phyloP scores from a whole-genome alignment of 2,797 vertebrate species.

The Urosaurus nigricauda region DNA sequence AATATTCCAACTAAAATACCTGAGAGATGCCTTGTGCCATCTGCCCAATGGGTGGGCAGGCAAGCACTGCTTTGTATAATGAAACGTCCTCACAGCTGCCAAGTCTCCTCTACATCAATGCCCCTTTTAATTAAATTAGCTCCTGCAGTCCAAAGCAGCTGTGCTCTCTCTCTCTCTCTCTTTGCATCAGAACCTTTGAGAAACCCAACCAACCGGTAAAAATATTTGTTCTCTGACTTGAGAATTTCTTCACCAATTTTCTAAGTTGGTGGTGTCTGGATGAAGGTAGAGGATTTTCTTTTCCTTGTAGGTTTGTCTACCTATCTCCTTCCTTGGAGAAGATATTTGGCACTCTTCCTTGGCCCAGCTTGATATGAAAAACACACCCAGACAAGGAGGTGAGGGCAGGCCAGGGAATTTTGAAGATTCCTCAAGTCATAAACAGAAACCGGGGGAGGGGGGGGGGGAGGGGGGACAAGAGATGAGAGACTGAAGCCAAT shows the following conservation, averaged over 20 bases:
- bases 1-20: background rate
- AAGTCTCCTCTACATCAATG: conserved; percentile 44
- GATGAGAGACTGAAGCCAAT: background rate
- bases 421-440: conserved; percentile 32
- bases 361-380: conserved; percentile 51
- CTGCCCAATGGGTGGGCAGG: background rate
- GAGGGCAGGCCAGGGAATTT: conserved; percentile 43
- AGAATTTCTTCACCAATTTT: conserved; percentile 37
- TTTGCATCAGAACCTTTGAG: conserved; percentile 24
- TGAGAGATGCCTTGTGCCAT: background rate
- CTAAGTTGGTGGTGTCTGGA: background rate
- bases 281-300: background rate
- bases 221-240: conserved; percentile 26
- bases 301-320: conserved; percentile 26
- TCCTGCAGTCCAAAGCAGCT: conserved; percentile 38
- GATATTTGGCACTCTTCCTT: conserved; percentile 36
- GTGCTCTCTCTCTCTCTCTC: background rate
- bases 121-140: conserved; percentile 43
- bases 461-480: no score
- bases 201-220: conserved; percentile 28
- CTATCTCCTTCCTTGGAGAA: background rate
- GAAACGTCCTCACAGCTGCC: conserved; percentile 4
- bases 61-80: conserved; percentile 33
- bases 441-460: background rate
- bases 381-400: conserved; percentile 25